Evolutionary conservation across 1,140 invertebrate genomes (phyloP).

Genomic region (Ridgeia piscesae): DNA sequence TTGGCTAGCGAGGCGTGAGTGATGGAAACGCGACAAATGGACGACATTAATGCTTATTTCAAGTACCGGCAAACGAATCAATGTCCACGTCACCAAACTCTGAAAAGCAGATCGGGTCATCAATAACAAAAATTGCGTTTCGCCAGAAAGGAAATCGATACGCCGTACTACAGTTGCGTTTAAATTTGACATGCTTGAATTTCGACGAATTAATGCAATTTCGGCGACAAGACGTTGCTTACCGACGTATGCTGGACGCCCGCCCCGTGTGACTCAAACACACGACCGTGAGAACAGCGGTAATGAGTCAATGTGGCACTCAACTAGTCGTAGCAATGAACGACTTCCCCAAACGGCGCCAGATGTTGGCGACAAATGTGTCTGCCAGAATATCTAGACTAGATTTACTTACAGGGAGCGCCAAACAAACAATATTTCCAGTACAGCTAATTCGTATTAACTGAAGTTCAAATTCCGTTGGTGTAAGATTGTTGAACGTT

Average conservation of each 20-base stretch:
- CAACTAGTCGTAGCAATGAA: not conserved
- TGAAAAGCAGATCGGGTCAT: not conserved
- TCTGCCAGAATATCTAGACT: not conserved
- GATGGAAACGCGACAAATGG: not conserved
- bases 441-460: not conserved
- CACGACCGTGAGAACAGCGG: not conserved
- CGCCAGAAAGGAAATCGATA: not conserved
- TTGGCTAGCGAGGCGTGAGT: not conserved
- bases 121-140: constrained; percentile 1
- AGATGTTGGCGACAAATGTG: not conserved
- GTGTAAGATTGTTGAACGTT: not conserved
- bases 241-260: not conserved
- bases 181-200: constrained; percentile 6
- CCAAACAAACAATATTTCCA: not conserved
- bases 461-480: not conserved
- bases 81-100: not conserved
- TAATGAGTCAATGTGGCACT: not conserved
- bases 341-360: not conserved
- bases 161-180: not conserved
- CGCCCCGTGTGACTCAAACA: not conserved
- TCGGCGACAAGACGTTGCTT: not conserved
- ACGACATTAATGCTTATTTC: constrained; percentile 1
- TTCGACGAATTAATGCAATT: constrained; percentile 1
- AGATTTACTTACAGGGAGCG: not conserved
- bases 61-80: not conserved